Percentiles rank a stretch among this genome's conserved stretches.
Conservation (phyloP, 2,113 vertebrate genomes). For the Actinemys pallida region DNA sequence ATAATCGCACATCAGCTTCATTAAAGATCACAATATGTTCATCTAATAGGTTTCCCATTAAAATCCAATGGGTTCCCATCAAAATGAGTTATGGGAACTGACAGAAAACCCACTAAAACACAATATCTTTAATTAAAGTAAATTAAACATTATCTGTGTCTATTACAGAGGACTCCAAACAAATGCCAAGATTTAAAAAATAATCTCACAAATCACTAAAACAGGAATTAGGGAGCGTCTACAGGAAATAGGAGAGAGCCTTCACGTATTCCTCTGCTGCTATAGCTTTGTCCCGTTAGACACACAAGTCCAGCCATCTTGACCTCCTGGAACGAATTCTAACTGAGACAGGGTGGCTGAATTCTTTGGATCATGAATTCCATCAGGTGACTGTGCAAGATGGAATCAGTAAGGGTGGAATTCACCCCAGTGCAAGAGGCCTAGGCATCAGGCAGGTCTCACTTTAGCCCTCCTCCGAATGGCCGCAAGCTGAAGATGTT, state of each 20-base stretch:
- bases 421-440: neutral
- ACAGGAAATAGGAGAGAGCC: neutral
- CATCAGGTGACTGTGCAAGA: neutral
- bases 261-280: neutral
- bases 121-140: slow-evolving; percentile 71
- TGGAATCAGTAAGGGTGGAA: neutral
- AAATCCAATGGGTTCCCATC: slow-evolving; percentile 81
- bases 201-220: neutral
- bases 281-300: neutral
- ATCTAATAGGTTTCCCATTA: slow-evolving; percentile 83
- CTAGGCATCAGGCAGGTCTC: neutral
- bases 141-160: slow-evolving; percentile 69
- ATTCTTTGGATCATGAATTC: neutral
- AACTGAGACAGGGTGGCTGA: neutral
- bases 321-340: neutral
- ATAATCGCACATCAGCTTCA: slow-evolving; percentile 76
- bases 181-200: slow-evolving; percentile 16
- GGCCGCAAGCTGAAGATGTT: neutral
- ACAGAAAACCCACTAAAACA: slow-evolving; percentile 71
- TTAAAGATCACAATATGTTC: slow-evolving; percentile 83
- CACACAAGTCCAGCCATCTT: neutral
- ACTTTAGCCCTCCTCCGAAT: neutral
- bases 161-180: slow-evolving; percentile 59
- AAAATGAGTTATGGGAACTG: slow-evolving; percentile 78
- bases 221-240: neutral